Percentiles rank a stretch among this genome's conserved stretches.
phyloP scores from a whole-genome alignment of 2,113 vertebrate species.

The Paradisaea rubra region DNA sequence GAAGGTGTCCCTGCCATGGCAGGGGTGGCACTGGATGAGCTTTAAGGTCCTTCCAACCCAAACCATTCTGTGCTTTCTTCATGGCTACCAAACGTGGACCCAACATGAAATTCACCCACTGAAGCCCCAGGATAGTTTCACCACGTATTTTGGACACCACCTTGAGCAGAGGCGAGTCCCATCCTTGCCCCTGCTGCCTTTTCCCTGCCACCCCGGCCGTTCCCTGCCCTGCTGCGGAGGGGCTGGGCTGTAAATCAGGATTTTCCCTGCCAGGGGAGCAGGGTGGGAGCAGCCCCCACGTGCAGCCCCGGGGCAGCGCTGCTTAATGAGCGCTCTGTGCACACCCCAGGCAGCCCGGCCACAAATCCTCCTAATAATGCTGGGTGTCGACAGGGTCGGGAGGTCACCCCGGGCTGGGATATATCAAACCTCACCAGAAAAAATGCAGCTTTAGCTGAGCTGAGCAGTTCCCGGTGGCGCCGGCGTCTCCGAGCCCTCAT shows the following conservation, averaged over 20 bases:
- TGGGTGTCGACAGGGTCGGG: conserved; percentile 41
- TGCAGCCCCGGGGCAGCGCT: background rate
- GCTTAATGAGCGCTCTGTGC: conserved; percentile 24
- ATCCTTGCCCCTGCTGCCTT: background rate
- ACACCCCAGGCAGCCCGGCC: background rate
- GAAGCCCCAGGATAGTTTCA: no score
- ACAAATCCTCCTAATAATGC: conserved; percentile 54
- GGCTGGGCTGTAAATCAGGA: background rate
- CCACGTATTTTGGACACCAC: rapidly evolving
- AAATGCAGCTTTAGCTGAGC: conserved; percentile 49
- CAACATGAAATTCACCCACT: background rate
- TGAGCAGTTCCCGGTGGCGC: conserved; percentile 66
- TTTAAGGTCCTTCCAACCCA: background rate
- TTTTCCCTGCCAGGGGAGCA: background rate
- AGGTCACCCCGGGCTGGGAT: conserved; percentile 17
- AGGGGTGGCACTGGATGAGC: rapidly evolving
- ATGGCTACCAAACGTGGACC: rapidly evolving
- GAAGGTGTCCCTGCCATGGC: background rate
- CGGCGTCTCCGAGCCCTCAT: conserved; percentile 74
- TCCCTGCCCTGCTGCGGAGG: background rate
- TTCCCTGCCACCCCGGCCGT: background rate
- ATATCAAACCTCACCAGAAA: conserved; percentile 28
- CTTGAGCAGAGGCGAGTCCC: background rate
- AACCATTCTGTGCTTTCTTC: background rate
- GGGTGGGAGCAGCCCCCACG: background rate